Evolutionary conservation across 1,140 invertebrate species (phyloP), one percentile per base, ranked within the genome.

Genomic region (Brachionus angularis): DNA sequence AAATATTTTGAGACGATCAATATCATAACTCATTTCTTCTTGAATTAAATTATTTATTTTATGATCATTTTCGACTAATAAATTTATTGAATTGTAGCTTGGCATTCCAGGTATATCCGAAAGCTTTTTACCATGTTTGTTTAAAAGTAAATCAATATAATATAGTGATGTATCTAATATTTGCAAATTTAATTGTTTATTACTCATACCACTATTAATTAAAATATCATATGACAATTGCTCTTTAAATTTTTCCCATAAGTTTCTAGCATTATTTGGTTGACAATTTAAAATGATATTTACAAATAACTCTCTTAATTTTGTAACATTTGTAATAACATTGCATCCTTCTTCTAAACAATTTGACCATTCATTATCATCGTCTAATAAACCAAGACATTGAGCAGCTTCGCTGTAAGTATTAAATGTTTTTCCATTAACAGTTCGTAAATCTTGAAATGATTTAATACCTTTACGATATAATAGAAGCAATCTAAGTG

Each of bases 191-290:
- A n/a, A n/a, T n/a, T n/a, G n/a, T n/a, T n/a, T n/a, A n/a, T n/a
- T n/a, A n/a, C n/a, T n/a, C n/a, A n/a, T n/a, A n/a, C n/a, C n/a
- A n/a, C 12, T 14, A 10, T 53, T 29, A 14, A 53, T n/a, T 5
- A 34, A 53, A 14, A 53, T 53, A 18, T 53, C 50, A 31, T 33
- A 14, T 53, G 50, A 53, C 8, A 53, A 18, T 5, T 31, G 10
- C n/a, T 53, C 50, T 53, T 31, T 53, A n/a, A 53, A 53, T 33
- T 14, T 53, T n/a, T 53, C 50, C 50, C 25, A 53, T 53, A 53
- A 53, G 14, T 27, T 33, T 16, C 16, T 29, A 53, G 34, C 21
- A 33, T 53, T 31, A 31, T 27, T 3, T 14, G 50, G 50, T 53
- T 53, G 50, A 53, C 50, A 53, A 33, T 53, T 53, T 33, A 31